A percentile compares a stretch with the other conserved stretches of the same genome.
Conservation (phyloP, 37 sponge, comb jelly and placozoan species). For the Oopsacas minuta region DNA sequence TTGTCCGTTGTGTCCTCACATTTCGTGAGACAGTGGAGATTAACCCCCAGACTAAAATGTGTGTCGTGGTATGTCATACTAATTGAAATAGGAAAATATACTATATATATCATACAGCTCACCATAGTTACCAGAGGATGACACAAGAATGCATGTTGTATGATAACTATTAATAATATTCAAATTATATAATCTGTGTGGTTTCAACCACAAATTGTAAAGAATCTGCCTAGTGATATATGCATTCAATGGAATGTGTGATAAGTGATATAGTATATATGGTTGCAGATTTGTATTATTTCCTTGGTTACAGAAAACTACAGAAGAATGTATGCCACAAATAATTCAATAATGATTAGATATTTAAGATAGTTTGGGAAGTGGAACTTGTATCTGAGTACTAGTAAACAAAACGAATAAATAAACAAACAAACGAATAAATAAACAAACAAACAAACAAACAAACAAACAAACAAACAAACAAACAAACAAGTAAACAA, state of each 20-base stretch:
- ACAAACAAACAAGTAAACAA: background rate
- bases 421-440: background rate
- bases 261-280: background rate
- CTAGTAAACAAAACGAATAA: background rate
- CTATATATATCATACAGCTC: too few relatives aligned
- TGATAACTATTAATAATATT: background rate
- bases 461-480: background rate
- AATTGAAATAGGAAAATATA: too few relatives aligned
- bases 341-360: too few relatives aligned
- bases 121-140: background rate
- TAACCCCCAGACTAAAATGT: background rate
- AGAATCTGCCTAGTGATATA: background rate
- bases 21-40: constrained; percentile 4
- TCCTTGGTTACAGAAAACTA: background rate
- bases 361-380: background rate
- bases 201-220: background rate
- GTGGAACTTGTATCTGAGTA: background rate
- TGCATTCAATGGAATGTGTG: background rate
- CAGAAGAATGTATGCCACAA: background rate
- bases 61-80: background rate
- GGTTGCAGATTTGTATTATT: background rate
- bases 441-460: background rate
- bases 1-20: background rate
- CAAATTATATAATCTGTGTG: background rate
- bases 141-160: background rate